Evolutionary conservation across 2,888 invertebrate species (phyloP).

Genomic region (Drosophila anomalata): DNA sequence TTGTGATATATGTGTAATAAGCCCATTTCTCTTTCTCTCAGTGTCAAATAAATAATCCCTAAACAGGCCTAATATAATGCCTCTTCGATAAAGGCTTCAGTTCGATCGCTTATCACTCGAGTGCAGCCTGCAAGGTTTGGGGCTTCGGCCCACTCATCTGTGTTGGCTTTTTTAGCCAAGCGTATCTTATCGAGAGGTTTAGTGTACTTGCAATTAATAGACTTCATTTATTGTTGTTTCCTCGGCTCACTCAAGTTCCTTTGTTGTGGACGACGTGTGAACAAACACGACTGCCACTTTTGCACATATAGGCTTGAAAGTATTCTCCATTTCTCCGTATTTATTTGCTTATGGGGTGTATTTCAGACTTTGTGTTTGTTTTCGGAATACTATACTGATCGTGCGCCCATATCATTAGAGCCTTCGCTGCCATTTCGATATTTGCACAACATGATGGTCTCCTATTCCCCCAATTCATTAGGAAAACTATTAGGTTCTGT

Average conservation of each 20-base stretch:
- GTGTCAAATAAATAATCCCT: neutral
- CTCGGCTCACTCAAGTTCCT: constrained; percentile 22
- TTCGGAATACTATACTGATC: constrained; percentile 27
- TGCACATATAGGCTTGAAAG: constrained; percentile 14
- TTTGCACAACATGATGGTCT: constrained; percentile 57
- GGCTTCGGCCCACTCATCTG: constrained; percentile 4
- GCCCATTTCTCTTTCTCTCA: neutral
- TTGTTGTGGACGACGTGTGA: constrained; percentile 65
- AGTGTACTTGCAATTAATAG: constrained; percentile 47
- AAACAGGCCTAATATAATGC: neutral
- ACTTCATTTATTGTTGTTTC: constrained; percentile 23
- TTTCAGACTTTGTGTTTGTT: constrained; percentile 49
- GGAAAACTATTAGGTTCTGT: constrained; percentile 51
- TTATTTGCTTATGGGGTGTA: constrained; percentile 22
- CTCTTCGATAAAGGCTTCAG: neutral
- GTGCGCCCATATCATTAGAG: constrained; percentile 35
- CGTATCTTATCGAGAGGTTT: constrained; percentile 65
- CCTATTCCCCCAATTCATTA: constrained; percentile 41
- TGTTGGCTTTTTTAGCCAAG: constrained; percentile 2
- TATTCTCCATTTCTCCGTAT: constrained; percentile 6
- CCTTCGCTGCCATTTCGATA: constrained; percentile 33
- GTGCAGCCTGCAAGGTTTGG: constrained; percentile 55
- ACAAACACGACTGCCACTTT: constrained; percentile 54
- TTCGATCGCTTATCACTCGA: constrained; percentile 28
- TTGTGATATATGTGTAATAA: too few species aligned